These are phyloP conservation scores for Aepyceros melampus DNA, from an alignment of 2,113 vertebrate species.

Conservation along the genomic window DNA sequence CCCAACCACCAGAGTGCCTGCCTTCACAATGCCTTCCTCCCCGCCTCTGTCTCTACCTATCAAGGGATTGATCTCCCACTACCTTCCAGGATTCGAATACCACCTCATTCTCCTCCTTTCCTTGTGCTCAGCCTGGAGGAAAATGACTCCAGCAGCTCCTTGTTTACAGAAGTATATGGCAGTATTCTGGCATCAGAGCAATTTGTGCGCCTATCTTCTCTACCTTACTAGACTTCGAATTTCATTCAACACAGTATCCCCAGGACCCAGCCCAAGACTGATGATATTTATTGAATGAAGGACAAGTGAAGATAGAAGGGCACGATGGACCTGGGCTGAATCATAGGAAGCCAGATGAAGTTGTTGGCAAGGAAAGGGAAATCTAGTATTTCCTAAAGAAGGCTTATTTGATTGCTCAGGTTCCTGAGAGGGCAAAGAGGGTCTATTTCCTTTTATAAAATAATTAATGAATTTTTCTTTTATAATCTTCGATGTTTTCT, in stretches of 20 bases:
- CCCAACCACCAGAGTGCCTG: background rate
- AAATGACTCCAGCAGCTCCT: background rate
- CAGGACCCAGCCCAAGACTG: background rate
- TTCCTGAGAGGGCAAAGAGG: background rate
- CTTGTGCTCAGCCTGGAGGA: background rate
- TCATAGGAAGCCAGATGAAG: conserved; percentile 8
- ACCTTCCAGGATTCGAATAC: background rate
- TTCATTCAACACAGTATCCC: background rate
- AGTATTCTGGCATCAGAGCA: background rate
- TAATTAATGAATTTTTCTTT: conserved; percentile 9
- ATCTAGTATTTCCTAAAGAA: conserved; percentile 16
- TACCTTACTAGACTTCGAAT: background rate
- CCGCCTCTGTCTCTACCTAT: background rate
- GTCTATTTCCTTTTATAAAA: conserved; percentile 1
- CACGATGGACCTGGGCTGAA: background rate
- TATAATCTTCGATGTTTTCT: conserved; percentile 36
- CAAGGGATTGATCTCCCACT: background rate
- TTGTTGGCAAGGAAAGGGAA: background rate
- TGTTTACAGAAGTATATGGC: background rate
- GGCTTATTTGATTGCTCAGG: background rate
- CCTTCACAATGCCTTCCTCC: background rate
- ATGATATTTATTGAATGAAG: conserved; percentile 27
- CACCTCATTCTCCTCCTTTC: background rate
- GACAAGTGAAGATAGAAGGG: conserved; percentile 12
- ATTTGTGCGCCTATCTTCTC: background rate